A percentile compares a stretch with the other conserved stretches of the same genome.
Conservation (phyloP, 2,888 invertebrate genomes). For the Spatulosminthurus flaviceps region DNA sequence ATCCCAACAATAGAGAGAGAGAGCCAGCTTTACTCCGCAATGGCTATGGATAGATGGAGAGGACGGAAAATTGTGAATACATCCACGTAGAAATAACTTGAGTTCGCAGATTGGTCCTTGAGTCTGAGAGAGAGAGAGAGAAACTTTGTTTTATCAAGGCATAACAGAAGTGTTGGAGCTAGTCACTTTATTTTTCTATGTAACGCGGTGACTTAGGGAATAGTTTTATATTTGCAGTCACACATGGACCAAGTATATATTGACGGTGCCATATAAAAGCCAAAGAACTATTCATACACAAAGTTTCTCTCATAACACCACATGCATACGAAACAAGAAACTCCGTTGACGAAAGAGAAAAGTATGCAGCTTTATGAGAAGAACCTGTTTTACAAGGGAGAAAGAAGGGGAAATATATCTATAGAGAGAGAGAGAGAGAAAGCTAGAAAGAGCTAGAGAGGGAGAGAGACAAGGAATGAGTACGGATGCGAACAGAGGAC, state of each 20-base stretch:
- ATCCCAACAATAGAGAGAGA: no score
- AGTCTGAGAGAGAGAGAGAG: not conserved
- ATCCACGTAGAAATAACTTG: conserved; percentile 7
- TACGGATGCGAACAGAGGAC: not conserved
- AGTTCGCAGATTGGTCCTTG: not conserved
- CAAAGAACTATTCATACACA: no score
- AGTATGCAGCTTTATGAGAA: no score
- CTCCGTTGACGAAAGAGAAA: no score
- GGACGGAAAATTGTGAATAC: conserved; percentile 11
- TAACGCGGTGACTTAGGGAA: not conserved
- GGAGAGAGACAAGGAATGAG: not conserved
- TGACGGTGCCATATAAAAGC: no score
- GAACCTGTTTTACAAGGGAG: no score
- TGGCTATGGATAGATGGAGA: no score
- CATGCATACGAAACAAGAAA: no score
- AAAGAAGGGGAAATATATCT: no score
- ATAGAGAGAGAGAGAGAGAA: not conserved
- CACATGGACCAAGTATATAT: no score
- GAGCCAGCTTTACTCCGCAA: no score
- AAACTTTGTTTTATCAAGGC: conserved; percentile 14
- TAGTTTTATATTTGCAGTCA: not conserved
- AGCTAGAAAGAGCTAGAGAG: not conserved
- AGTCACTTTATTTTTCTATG: not conserved
- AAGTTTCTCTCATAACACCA: no score
- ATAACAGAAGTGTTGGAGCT: not conserved